These are phyloP conservation scores for Drosophila demipolita DNA, from an alignment of 2,888 invertebrate species.

Conservation along the genomic window DNA sequence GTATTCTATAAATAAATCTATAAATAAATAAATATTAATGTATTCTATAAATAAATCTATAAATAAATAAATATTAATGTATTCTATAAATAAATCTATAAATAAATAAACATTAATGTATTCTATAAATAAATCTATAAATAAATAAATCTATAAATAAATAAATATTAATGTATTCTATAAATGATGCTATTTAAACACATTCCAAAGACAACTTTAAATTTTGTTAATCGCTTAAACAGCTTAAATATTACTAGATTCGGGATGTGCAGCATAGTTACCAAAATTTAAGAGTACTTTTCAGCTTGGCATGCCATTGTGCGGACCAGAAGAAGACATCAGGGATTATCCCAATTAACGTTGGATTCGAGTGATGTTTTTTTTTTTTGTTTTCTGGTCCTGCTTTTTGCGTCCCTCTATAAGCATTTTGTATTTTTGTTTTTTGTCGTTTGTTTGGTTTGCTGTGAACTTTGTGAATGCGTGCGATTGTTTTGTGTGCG, in stretches of 20 bases:
- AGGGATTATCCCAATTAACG: slow-evolving; percentile 79
- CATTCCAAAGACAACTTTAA: neutral
- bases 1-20: neutral
- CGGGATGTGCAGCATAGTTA: too few species aligned
- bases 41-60: too few species aligned
- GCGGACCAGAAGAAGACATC: slow-evolving; percentile 61
- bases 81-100: too few species aligned
- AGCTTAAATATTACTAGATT: neutral
- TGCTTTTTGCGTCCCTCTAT: slow-evolving; percentile 18
- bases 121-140: too few species aligned
- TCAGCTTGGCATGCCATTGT: slow-evolving; percentile 37
- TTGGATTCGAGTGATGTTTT: slow-evolving; percentile 55
- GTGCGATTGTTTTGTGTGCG: slow-evolving; percentile 34
- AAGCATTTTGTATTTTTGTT: slow-evolving; percentile 11
- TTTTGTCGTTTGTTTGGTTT: neutral
- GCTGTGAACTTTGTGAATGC: slow-evolving; percentile 16
- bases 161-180: neutral
- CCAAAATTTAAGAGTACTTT: neutral
- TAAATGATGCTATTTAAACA: neutral
- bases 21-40: too few species aligned
- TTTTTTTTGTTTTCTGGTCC: slow-evolving; percentile 4
- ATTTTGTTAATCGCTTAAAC: neutral
- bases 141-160: too few species aligned
- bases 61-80: too few species aligned
- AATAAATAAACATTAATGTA: too few species aligned